Percentiles rank a stretch among this genome's conserved stretches.
phyloP scores from a whole-genome alignment of 2,113 vertebrate species.

The Zosterops pallidus region DNA sequence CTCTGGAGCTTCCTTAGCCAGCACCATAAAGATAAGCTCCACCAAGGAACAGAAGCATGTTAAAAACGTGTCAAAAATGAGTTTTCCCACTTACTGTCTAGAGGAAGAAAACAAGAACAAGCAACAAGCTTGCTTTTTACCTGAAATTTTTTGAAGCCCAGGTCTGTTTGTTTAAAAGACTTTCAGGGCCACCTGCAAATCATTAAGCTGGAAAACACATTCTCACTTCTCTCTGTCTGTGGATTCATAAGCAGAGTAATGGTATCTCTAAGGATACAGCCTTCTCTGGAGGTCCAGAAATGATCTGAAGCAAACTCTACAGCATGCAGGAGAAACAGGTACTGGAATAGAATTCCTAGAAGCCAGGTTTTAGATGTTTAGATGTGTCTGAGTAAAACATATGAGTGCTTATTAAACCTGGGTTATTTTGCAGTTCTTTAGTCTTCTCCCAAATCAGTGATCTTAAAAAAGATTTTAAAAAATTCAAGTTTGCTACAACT shows the following conservation, averaged over 20 bases:
- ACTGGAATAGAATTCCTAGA: neutral
- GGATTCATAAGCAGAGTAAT: neutral
- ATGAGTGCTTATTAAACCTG: neutral
- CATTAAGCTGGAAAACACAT: neutral
- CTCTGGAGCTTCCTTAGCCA: neutral
- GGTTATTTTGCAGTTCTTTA: neutral
- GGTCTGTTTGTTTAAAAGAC: neutral
- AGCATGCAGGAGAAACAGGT: neutral
- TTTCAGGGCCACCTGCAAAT: neutral
- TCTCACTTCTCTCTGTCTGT: neutral
- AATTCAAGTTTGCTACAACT: neutral
- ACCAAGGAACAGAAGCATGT: neutral
- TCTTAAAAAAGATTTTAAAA: neutral
- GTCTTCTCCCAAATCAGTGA: neutral
- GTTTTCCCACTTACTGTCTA: neutral
- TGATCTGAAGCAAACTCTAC: neutral
- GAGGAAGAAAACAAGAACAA: neutral
- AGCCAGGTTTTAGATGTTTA: neutral
- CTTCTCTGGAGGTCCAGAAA: neutral
- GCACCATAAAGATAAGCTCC: neutral
- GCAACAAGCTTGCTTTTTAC: neutral
- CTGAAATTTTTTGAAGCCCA: neutral
- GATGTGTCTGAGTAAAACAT: neutral
- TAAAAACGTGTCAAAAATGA: neutral
- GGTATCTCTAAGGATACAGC: neutral